Conservation (phyloP, 2,797 vertebrate genomes). For the Chaetodon trifasciatus region DNA sequence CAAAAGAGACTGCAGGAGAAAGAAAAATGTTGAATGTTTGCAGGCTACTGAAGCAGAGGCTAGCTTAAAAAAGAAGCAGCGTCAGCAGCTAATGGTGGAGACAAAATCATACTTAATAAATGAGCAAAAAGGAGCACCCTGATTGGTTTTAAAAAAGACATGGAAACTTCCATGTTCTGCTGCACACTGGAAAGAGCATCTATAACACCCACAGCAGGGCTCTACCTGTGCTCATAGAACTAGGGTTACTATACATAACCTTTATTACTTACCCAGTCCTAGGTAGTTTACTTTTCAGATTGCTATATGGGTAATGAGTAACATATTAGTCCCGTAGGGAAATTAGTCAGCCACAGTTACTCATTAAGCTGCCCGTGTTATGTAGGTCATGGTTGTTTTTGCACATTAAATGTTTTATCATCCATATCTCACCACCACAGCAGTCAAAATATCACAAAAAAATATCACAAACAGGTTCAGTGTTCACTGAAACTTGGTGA, state of each 20-base stretch:
- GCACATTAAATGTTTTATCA: slow-evolving; percentile 60
- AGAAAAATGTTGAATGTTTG: background rate
- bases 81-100: background rate
- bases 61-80: background rate
- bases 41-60: background rate
- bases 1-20: background rate
- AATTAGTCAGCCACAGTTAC: slow-evolving; percentile 69
- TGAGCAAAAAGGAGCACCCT: background rate
- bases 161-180: background rate
- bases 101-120: background rate
- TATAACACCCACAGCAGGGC: background rate
- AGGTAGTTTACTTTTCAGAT: slow-evolving; percentile 32
- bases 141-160: background rate
- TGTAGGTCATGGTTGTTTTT: slow-evolving; percentile 75
- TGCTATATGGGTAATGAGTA: slow-evolving; percentile 59
- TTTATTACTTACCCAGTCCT: slow-evolving; percentile 36
- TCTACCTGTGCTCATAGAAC: slow-evolving; percentile 12
- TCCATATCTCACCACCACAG: slow-evolving; percentile 45
- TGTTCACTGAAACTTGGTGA: background rate
- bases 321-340: slow-evolving; percentile 62
- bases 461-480: slow-evolving; percentile 10
- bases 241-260: slow-evolving; percentile 1
- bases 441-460: slow-evolving; percentile 24
- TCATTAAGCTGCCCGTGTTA: slow-evolving; percentile 71
- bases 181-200: background rate